A percentile compares a stretch with the other conserved stretches of the same genome.
Conservation (phyloP, 2,797 vertebrate genomes). For the Oceanodroma leucorhoa region DNA sequence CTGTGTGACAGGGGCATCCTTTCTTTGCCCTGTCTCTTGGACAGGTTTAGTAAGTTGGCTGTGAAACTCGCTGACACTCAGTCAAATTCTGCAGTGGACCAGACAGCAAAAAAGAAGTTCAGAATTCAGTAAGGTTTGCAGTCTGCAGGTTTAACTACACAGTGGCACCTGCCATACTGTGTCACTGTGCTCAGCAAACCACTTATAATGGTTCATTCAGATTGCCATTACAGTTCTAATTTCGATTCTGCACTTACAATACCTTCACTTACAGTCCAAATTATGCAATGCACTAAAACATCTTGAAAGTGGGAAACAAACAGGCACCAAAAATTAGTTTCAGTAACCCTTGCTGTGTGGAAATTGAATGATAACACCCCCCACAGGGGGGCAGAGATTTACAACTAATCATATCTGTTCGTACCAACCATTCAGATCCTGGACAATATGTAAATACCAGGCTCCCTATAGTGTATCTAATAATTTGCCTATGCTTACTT, state of each 20-base stretch:
- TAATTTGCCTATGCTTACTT: neutral
- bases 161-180: neutral
- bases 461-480: neutral
- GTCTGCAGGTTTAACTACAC: neutral
- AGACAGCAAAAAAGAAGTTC: neutral
- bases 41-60: neutral
- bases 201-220: neutral
- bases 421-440: neutral
- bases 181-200: neutral
- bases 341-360: conserved; percentile 49
- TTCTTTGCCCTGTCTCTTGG: neutral
- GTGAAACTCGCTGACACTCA: neutral
- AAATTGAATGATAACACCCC: conserved; percentile 59
- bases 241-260: neutral
- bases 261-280: neutral
- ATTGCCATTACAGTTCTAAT: neutral
- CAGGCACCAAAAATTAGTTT: conserved; percentile 56
- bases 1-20: neutral
- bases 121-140: neutral
- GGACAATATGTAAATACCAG: conserved; percentile 7
- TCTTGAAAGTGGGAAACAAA: conserved; percentile 30
- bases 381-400: neutral
- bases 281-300: conserved; percentile 41
- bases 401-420: neutral
- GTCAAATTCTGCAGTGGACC: neutral